Evolutionary conservation across 2,888 invertebrate genomes (phyloP), one percentile per base, ranked within the genome.

Genomic region (Andrena haemorrhoa): DNA sequence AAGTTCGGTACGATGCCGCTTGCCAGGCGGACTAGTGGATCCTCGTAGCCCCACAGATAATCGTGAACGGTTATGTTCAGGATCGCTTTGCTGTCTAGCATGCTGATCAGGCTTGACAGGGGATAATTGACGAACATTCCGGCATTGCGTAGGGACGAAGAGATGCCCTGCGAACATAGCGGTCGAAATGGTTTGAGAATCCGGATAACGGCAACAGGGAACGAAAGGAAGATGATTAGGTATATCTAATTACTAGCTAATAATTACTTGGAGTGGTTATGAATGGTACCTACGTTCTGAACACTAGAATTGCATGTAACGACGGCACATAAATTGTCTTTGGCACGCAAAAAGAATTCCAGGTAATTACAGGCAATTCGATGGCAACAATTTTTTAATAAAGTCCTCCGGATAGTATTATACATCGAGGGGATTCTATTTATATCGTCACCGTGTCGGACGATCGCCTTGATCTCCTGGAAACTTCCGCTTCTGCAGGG

Each of bases 21-120:
- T 0, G 97, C 97, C 47, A 97, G 92, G 1, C 94, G 94, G 65
- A 98, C 96, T 60, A 98, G 91, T 0, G 95, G 95, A 90, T 98
- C 98, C 1, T 97, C 95, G 92, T 97, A 98, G 0, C 98, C 98
- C 97, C 97, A 98, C 16, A 98, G 94, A 90, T 96, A 97, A 35
- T 97, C 96, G 75, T 97, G 94, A 0, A 96, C 96, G 0, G 95
- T 95, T 49, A 97, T 91, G 33, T 95, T 95, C 20, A 97, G 92
- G 81, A 98, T 95, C 0, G 97, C 95, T 86, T 96, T 92, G 0
- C 96, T 95, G 75, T 95, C 94, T 33, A 97, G 88, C 20, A 94
- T 94, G 53, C 94, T 94, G 2, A 95, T 94, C 73, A 97, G 89
- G 7, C 96, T 94, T 66, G 96, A 94, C 69, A 97, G 94, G 0